A percentile compares a stretch with the other conserved stretches of the same genome.
Evolutionary conservation across 2,113 vertebrate genomes (phyloP).

Genomic region (Hiodon alosoides): DNA sequence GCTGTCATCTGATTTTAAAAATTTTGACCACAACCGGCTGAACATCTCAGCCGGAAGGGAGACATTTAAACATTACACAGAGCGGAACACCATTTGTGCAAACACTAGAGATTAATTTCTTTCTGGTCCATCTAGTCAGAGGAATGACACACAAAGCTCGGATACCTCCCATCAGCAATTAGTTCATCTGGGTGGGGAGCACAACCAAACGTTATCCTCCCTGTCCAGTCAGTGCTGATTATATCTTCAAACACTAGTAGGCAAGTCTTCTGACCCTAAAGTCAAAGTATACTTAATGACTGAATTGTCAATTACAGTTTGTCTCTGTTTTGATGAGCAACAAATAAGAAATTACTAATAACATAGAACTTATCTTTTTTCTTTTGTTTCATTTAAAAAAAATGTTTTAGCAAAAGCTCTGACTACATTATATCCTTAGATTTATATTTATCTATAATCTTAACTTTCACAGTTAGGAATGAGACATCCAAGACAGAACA

Average conservation of each 20-base stretch:
- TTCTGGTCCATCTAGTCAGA: constrained; percentile 39
- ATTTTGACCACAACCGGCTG: too few relatives aligned
- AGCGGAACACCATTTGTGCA: background rate
- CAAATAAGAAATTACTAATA: too few relatives aligned
- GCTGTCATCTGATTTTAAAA: too few relatives aligned
- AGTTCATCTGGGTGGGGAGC: constrained; percentile 41
- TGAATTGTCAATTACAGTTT: background rate
- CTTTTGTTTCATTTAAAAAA: too few relatives aligned
- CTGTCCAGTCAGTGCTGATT: constrained; percentile 27
- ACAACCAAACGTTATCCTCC: constrained; percentile 18
- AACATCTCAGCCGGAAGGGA: background rate
- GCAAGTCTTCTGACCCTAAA: background rate
- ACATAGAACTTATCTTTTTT: background rate
- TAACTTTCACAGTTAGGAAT: too few relatives aligned
- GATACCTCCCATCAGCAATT: constrained; percentile 38
- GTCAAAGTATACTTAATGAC: background rate
- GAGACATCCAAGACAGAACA: too few relatives aligned
- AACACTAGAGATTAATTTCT: constrained; percentile 25
- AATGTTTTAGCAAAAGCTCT: too few relatives aligned
- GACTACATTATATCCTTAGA: too few relatives aligned
- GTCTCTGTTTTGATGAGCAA: background rate
- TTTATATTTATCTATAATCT: too few relatives aligned
- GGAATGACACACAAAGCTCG: constrained; percentile 35
- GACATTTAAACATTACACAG: background rate
- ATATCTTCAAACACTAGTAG: constrained; percentile 4